Conservation (phyloP, 1,140 invertebrate genomes). For the Zaprionus lachaisei region DNA sequence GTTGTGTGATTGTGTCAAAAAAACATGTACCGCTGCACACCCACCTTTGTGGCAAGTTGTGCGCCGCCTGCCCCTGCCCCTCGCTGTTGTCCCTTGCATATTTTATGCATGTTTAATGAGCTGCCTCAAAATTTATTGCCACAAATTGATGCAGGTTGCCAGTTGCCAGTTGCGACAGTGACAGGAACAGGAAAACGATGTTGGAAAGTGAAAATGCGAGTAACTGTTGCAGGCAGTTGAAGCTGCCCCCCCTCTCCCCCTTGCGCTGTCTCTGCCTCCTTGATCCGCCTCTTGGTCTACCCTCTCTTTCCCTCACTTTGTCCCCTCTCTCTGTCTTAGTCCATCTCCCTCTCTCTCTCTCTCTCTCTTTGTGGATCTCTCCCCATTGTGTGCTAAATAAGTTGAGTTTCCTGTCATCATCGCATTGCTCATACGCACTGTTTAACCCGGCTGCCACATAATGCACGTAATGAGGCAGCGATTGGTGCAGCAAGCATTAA, state of each 20-base stretch:
- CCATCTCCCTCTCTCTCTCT: neutral
- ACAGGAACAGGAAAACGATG: constrained; percentile 64
- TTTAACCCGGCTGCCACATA: constrained; percentile 47
- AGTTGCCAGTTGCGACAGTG: constrained; percentile 15
- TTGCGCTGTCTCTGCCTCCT: too few species aligned
- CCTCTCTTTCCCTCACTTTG: neutral
- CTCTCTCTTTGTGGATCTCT: neutral
- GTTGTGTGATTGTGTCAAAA: constrained; percentile 53
- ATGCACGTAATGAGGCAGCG: constrained; percentile 25
- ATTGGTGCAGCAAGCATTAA: constrained; percentile 4
- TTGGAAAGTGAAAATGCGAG: constrained; percentile 73
- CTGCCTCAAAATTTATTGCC: constrained; percentile 69
- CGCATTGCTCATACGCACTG: constrained; percentile 78
- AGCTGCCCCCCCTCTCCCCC: neutral
- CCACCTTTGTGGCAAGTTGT: constrained; percentile 36
- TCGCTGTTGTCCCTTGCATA: constrained; percentile 22
- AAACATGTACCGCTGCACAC: constrained; percentile 39
- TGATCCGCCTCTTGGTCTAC: neutral
- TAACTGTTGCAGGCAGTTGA: constrained; percentile 55
- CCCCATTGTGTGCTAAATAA: constrained; percentile 77
- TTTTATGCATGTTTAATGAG: constrained; percentile 74
- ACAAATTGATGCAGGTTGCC: constrained; percentile 41
- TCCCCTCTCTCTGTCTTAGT: neutral
- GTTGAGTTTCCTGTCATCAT: constrained; percentile 65
- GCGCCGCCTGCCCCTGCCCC: neutral